These are phyloP conservation scores for Pelodytes ibericus DNA, from an alignment of 2,797 vertebrate genomes.

Conservation along the genomic window DNA sequence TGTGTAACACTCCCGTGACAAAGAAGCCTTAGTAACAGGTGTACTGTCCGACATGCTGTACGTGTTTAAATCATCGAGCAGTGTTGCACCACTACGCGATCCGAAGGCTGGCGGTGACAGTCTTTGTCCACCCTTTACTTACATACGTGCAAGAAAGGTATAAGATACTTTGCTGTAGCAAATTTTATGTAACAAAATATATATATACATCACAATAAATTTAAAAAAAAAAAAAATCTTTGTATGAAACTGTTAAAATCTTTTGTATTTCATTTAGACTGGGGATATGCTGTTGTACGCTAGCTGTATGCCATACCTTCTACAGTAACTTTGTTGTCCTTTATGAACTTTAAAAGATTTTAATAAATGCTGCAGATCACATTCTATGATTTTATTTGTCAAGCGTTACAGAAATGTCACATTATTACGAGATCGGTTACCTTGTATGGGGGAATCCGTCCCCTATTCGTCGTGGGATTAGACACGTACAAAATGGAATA, in stretches of 20 bases:
- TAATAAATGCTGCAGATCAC: slow-evolving; percentile 81
- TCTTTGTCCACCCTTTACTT: slow-evolving; percentile 82
- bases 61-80: slow-evolving; percentile 84
- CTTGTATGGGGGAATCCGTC: too few species aligned
- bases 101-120: slow-evolving; percentile 76
- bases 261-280: slow-evolving; percentile 79
- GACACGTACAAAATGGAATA: too few species aligned
- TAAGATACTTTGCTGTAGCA: slow-evolving; percentile 91
- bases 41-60: slow-evolving; percentile 75
- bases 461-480: too few species aligned
- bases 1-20: slow-evolving; percentile 71
- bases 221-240: slow-evolving; percentile 81
- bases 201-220: slow-evolving; percentile 87
- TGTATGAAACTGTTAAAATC: slow-evolving; percentile 81
- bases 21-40: slow-evolving; percentile 73
- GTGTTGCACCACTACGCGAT: slow-evolving; percentile 84
- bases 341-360: slow-evolving; percentile 85
- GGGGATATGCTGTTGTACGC: slow-evolving; percentile 77
- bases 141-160: slow-evolving; percentile 87
- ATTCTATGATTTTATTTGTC: slow-evolving; percentile 77
- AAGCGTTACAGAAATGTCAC: too few species aligned
- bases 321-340: slow-evolving; percentile 82
- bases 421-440: too few species aligned
- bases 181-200: slow-evolving; percentile 92
- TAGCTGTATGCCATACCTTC: slow-evolving; percentile 77